Evolutionary conservation across 2,113 vertebrate species (phyloP).

Genomic region (Brachionichthys hirsutus): DNA sequence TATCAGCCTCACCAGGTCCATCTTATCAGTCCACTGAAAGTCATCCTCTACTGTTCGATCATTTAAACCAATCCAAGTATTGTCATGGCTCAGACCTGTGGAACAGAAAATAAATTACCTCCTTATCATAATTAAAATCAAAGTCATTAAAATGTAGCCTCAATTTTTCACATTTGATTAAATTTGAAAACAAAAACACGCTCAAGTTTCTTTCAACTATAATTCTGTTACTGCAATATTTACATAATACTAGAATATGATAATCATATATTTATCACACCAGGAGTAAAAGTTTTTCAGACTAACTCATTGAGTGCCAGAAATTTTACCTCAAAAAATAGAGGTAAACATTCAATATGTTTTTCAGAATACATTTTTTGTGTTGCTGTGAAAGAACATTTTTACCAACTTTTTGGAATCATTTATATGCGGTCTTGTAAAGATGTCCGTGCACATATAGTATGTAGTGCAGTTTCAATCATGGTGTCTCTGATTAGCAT

Average conservation of each 20-base stretch:
- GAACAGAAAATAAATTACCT: not conserved
- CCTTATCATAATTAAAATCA: too few species aligned
- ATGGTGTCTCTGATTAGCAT: constrained; percentile 74
- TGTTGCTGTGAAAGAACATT: constrained; percentile 23
- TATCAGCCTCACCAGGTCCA: constrained; percentile 83
- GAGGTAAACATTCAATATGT: too few species aligned
- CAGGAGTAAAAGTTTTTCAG: too few species aligned
- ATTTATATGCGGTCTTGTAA: not conserved
- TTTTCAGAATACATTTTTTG: not conserved
- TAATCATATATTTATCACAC: too few species aligned
- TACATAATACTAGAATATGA: too few species aligned
- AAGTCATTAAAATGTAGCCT: too few species aligned
- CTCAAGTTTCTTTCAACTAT: too few species aligned
- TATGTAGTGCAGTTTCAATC: constrained; percentile 71
- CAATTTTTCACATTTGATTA: too few species aligned
- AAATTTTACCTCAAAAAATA: too few species aligned
- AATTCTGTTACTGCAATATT: too few species aligned
- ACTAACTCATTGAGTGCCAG: too few species aligned
- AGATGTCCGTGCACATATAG: not conserved
- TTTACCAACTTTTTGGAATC: constrained; percentile 16
- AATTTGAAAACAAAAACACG: too few species aligned
- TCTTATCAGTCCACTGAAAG: constrained; percentile 97
- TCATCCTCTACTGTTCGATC: constrained; percentile 96
- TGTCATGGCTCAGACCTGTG: constrained; percentile 90
- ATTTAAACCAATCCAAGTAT: constrained; percentile 95